phyloP scores from a whole-genome alignment of 1,140 invertebrate genomes.

The Rhopalosiphum maidis region DNA sequence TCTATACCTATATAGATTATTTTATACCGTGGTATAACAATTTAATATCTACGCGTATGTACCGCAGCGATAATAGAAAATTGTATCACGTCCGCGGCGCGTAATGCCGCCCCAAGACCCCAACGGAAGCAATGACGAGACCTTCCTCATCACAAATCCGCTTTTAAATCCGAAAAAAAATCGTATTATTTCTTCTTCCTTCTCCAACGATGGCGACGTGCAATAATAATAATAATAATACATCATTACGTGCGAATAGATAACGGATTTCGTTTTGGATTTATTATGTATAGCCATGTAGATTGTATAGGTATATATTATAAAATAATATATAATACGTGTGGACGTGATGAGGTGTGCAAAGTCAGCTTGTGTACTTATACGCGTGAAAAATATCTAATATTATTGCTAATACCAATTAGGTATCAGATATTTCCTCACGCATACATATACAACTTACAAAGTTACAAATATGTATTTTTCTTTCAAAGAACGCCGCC shows the following conservation, averaged over 20 bases:
- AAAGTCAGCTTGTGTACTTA: neutral
- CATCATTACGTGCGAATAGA: neutral
- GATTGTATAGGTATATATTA: no score
- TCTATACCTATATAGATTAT: neutral
- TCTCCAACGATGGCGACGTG: neutral
- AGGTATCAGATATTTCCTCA: neutral
- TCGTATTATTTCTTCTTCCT: neutral
- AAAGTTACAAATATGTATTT: neutral
- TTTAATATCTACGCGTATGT: slow-evolving; percentile 12
- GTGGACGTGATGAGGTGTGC: neutral
- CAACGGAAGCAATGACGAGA: neutral
- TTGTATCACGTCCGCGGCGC: slow-evolving; percentile 26
- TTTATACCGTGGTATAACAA: neutral
- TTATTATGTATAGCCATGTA: neutral
- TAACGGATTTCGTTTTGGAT: neutral
- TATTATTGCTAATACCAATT: neutral
- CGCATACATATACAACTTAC: neutral
- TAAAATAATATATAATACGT: neutral
- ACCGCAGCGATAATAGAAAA: slow-evolving; percentile 7
- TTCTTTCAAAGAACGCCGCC: neutral
- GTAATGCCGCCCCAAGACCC: neutral
- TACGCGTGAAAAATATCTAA: neutral
- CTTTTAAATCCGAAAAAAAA: slow-evolving; percentile 11
- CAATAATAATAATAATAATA: slow-evolving; percentile 3
- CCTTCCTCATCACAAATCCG: neutral